Percentiles rank a stretch among this genome's conserved stretches.
Conservation (phyloP, 2,113 vertebrate genomes). For the Raja brachyura region DNA sequence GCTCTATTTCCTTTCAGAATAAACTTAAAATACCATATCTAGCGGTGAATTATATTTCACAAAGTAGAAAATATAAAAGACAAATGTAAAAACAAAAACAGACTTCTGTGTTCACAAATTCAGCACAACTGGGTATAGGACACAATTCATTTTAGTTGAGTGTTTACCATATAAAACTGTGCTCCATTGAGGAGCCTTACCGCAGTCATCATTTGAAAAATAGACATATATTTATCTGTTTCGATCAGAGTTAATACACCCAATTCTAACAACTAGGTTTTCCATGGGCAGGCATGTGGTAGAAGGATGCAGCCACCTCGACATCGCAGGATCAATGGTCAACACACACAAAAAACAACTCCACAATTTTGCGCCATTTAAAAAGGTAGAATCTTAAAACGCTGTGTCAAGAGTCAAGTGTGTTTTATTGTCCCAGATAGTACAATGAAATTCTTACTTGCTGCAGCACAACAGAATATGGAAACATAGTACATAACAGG, state of each 20-base stretch:
- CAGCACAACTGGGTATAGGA: neutral
- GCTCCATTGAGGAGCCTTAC: neutral
- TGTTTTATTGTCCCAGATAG: no score
- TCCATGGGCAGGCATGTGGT: neutral
- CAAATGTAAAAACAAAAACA: neutral
- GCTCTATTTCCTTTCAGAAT: neutral
- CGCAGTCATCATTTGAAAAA: neutral
- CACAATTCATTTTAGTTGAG: neutral
- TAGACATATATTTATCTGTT: neutral
- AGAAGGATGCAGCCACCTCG: no score
- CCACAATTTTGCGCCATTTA: neutral
- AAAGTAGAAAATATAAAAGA: neutral
- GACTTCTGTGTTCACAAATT: neutral
- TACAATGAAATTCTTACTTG: no score
- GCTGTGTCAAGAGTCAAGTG: neutral
- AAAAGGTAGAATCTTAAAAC: neutral
- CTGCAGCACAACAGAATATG: no score
- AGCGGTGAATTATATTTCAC: neutral
- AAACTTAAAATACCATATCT: neutral
- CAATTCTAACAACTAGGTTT: neutral
- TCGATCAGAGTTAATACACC: neutral
- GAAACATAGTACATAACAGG: no score
- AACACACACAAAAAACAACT: neutral
- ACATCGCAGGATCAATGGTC: neutral
- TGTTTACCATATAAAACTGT: neutral